Percentiles rank a stretch among this genome's conserved stretches.
Evolutionary conservation across 2,797 vertebrate species (phyloP).

Genomic region (Neoniphon sammara): DNA sequence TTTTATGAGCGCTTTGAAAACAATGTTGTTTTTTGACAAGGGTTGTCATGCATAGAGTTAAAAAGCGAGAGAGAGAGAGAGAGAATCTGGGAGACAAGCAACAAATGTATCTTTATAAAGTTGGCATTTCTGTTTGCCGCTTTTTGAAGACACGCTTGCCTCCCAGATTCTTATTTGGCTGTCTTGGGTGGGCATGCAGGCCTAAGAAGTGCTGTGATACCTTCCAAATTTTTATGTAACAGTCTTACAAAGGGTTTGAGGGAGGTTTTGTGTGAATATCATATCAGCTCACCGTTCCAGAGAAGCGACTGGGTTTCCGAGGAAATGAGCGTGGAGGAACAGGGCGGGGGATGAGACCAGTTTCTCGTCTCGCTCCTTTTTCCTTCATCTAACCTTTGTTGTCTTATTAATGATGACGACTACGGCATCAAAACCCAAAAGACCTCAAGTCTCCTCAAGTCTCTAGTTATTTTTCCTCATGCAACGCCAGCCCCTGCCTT

Average conservation of each 20-base stretch:
- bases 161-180: not conserved
- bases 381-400: conserved; percentile 28
- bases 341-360: not conserved
- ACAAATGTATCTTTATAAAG: no score
- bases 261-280: not conserved
- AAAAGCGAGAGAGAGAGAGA: no score
- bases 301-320: not conserved
- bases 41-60: no score
- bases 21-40: no score
- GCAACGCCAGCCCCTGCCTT: not conserved
- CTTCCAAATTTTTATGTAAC: not conserved
- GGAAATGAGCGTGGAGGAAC: not conserved
- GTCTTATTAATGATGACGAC: conserved; percentile 23
- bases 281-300: not conserved
- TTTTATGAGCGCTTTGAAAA: no score
- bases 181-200: not conserved
- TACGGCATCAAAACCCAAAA: conserved; percentile 6
- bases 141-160: no score
- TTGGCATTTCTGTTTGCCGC: no score
- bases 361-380: not conserved
- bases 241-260: not conserved
- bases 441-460: conserved; percentile 1
- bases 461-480: not conserved
- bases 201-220: not conserved
- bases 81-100: no score